Percentiles rank a stretch among this genome's conserved stretches.
Evolutionary conservation across 1,140 invertebrate species (phyloP).

Genomic region (Melanaphis sacchari): DNA sequence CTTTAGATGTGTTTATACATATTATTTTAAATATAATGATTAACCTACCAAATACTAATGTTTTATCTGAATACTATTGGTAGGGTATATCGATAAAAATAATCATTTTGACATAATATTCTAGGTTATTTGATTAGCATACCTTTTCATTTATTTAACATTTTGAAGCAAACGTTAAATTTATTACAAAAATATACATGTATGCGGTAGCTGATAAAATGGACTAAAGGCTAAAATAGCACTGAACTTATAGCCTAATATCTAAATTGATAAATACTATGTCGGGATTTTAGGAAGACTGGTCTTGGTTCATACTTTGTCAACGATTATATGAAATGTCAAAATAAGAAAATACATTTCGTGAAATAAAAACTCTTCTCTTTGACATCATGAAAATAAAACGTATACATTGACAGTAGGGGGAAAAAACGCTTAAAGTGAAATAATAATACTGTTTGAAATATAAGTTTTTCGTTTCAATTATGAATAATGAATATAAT

Average conservation of each 20-base stretch:
- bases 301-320: not conserved
- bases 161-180: not conserved
- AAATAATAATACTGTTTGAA: conserved; percentile 3
- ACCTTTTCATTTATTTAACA: not conserved
- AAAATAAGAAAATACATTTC: not conserved
- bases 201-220: not conserved
- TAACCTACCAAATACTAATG: too few relatives aligned
- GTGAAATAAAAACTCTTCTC: not conserved
- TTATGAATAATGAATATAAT: not conserved
- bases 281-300: not conserved
- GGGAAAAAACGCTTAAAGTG: not conserved
- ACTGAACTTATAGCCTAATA: not conserved
- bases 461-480: not conserved
- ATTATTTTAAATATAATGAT: too few relatives aligned
- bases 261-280: not conserved
- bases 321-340: not conserved
- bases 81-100: too few relatives aligned
- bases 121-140: not conserved
- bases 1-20: too few relatives aligned
- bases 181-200: not conserved
- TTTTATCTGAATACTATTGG: not conserved
- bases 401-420: not conserved
- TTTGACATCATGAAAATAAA: not conserved
- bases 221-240: not conserved
- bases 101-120: not conserved